phyloP scores from a whole-genome alignment of 2,113 vertebrate genomes.

The Microtus pennsylvanicus region DNA sequence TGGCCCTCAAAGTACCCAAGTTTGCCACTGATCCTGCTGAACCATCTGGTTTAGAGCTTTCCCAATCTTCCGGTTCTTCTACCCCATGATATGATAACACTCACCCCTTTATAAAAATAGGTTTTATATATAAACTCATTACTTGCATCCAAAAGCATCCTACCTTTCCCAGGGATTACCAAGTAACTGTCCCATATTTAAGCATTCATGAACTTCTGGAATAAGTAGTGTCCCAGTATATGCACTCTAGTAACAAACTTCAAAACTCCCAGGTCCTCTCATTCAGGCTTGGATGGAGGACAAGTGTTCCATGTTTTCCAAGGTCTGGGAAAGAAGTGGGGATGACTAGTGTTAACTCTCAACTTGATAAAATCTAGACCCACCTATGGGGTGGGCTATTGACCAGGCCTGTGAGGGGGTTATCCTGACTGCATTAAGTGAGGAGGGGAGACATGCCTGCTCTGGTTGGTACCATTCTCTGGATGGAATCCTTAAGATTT shows the following conservation, averaged over 20 bases:
- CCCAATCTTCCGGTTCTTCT: not conserved
- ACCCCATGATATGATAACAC: not conserved
- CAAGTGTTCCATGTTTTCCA: not conserved
- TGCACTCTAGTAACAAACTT: not conserved
- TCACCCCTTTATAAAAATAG: slow-evolving; percentile 25
- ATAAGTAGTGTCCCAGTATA: not conserved
- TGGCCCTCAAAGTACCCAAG: no score
- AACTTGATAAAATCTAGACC: not conserved
- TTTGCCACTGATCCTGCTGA: not conserved
- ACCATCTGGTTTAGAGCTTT: not conserved
- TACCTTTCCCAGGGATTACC: not conserved
- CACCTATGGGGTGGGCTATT: no score
- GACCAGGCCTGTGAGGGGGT: not conserved
- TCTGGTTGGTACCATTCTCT: not conserved
- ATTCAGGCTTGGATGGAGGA: not conserved
- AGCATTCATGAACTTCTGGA: not conserved
- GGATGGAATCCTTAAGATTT: not conserved
- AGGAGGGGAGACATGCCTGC: not conserved
- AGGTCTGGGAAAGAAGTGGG: not conserved
- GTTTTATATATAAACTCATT: not conserved
- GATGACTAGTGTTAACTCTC: not conserved
- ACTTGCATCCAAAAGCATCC: not conserved
- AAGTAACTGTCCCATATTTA: not conserved
- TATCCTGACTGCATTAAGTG: not conserved
- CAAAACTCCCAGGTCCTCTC: not conserved